phyloP scores from a whole-genome alignment of 2,797 vertebrate species.

The Linurgus olivaceus region DNA sequence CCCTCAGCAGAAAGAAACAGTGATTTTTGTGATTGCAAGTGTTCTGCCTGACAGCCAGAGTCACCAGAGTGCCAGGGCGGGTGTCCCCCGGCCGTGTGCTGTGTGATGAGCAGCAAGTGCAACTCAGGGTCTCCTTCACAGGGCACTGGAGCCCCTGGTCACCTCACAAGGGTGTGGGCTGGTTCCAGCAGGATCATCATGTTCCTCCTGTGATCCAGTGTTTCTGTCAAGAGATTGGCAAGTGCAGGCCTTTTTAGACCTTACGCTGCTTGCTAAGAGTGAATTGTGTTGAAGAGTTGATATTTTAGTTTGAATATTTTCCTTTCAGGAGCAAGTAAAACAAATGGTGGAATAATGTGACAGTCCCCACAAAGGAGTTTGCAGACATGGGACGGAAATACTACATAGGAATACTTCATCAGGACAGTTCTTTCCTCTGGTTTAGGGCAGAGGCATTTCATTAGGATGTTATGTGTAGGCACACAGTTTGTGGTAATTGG shows the following conservation, averaged over 20 bases:
- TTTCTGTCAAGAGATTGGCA: accelerated
- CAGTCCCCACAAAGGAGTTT: background rate
- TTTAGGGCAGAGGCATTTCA: background rate
- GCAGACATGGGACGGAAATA: background rate
- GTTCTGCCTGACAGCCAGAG: background rate
- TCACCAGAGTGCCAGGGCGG: accelerated
- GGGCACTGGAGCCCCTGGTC: background rate
- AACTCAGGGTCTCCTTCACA: accelerated
- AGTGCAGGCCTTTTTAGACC: accelerated
- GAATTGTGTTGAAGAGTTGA: background rate
- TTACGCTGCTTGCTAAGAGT: too few species aligned
- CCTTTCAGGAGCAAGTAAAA: background rate
- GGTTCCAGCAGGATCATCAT: accelerated
- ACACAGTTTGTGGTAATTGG: background rate
- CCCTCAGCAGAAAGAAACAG: background rate
- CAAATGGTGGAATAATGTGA: background rate
- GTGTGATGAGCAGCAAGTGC: accelerated
- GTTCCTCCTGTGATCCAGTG: background rate
- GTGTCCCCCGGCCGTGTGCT: accelerated
- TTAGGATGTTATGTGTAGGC: background rate
- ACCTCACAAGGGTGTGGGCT: accelerated
- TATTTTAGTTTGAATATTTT: background rate
- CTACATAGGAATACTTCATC: accelerated
- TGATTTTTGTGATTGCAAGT: background rate
- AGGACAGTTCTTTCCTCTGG: background rate